Base-by-base conservation (phyloP, 1,140 invertebrate genomes). In the Acromyrmex echinatior region DNA sequence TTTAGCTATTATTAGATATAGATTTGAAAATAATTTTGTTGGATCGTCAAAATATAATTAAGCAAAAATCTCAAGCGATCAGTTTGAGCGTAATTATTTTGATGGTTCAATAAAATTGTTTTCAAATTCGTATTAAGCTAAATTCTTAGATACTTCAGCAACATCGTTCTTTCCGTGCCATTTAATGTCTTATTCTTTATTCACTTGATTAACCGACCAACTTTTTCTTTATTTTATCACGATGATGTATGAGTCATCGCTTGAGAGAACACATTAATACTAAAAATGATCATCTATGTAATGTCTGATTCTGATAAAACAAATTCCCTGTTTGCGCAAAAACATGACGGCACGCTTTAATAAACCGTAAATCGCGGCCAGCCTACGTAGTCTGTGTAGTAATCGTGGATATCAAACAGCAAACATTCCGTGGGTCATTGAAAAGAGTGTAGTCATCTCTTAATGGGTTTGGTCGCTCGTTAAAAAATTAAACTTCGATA, bases 401-500 rank as follows among this genome's bases (percentile, higher is more conserved):
- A 70, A 68, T 3, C 31, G 18, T 53, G 12, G 49, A 70, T 80
- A 53, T 56, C 78, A 16, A 39, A 31, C 25, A 18, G 49, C 21
- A 25, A 16, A 25, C 80, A 74, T 74, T 82, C 79, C 79, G 78
- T 56, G 21, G 31, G n/a, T 71, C 21, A n/a, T 7, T 25, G 63
- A 21, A 45, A n/a, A 45, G 79, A 49, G 21, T 45, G 70, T 16
- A 63, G 53, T 39, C 14, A 56, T 51, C 12, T 76, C 70, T 51
- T 84, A 84, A 84, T 73, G 80, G 80, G 39, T 31, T 70, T 51
- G 71, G 76, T 88, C 78, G 78, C 74, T 91, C 90, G 84, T 66
- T 86, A 31, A 81, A 84, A 87, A 87, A 92, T 91, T 86, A 86
- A 91, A 88, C 81, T 28, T 56, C 63, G 86, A 81, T 86, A 76